Percentiles rank a stretch among this genome's conserved stretches.
phyloP scores from a whole-genome alignment of 2,797 vertebrate species.

The Sebastes umbrosus region DNA sequence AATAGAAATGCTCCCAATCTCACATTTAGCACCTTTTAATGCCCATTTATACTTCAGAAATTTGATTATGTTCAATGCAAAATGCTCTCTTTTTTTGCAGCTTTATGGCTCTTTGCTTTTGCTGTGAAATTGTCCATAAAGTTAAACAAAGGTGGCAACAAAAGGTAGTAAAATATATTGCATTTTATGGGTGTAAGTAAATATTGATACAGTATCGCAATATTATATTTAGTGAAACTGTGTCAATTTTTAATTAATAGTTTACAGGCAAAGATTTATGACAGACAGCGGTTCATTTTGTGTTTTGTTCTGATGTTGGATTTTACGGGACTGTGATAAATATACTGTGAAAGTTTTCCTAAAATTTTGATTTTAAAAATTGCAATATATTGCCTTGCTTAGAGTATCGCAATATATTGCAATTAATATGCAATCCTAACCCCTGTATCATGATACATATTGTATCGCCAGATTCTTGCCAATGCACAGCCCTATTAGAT shows the following conservation, averaged over 20 bases:
- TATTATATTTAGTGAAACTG: too few relatives aligned
- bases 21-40: not conserved
- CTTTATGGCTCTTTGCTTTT: not conserved
- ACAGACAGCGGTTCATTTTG: too few relatives aligned
- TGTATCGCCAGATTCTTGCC: not conserved
- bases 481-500: not conserved
- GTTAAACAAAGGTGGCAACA: not conserved
- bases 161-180: not conserved
- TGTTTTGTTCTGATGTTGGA: too few relatives aligned
- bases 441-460: not conserved
- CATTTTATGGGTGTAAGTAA: not conserved
- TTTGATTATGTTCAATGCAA: not conserved
- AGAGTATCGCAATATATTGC: not conserved
- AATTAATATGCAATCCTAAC: not conserved
- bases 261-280: too few relatives aligned
- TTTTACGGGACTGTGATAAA: too few relatives aligned
- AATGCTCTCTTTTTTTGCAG: not conserved
- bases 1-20: too few relatives aligned
- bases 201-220: not conserved
- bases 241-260: too few relatives aligned
- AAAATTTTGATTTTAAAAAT: fast-evolving
- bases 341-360: not conserved
- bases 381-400: not conserved
- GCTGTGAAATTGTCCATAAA: not conserved
- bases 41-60: not conserved